Evolutionary conservation across 2,888 invertebrate genomes (phyloP).

Genomic region (Rhodophaea formosa): DNA sequence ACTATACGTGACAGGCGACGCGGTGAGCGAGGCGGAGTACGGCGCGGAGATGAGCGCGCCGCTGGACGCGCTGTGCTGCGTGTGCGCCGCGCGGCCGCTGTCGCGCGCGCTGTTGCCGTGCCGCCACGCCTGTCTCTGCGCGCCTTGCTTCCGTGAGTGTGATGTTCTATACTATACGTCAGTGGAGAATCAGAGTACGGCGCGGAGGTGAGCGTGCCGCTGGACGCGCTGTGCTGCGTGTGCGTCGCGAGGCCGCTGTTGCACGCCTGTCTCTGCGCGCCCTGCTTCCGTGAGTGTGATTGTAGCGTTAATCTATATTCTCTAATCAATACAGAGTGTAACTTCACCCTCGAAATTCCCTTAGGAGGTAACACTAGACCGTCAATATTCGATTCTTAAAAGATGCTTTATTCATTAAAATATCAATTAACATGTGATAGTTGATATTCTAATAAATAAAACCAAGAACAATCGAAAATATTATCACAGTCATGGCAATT

Average conservation of each 20-base stretch:
- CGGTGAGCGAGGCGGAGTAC: slow-evolving; percentile 50
- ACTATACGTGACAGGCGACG: slow-evolving; percentile 87
- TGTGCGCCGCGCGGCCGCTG: slow-evolving; percentile 89
- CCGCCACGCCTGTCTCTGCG: slow-evolving; percentile 92
- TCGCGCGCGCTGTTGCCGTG: slow-evolving; percentile 91
- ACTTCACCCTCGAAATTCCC: no score
- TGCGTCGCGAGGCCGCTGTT: slow-evolving; percentile 90
- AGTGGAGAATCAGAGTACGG: slow-evolving; percentile 73
- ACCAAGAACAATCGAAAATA: no score
- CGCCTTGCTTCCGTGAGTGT: slow-evolving; percentile 85
- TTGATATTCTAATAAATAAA: no score
- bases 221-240: slow-evolving; percentile 85
- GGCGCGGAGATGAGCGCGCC: slow-evolving; percentile 56
- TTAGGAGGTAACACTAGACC: no score
- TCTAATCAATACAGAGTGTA: no score
- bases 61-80: slow-evolving; percentile 83
- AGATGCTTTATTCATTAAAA: neutral
- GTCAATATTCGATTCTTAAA: no score
- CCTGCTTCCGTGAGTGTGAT: slow-evolving; percentile 87
- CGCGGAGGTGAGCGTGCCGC: slow-evolving; percentile 49
- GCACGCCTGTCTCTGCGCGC: slow-evolving; percentile 91
- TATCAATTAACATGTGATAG: no score
- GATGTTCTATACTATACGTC: no score
- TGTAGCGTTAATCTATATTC: no score
- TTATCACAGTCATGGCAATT: no score